Evolutionary conservation across 2,888 invertebrate genomes (phyloP), one percentile per base, ranked within the genome.

Genomic region (Drosophila planitibia): DNA sequence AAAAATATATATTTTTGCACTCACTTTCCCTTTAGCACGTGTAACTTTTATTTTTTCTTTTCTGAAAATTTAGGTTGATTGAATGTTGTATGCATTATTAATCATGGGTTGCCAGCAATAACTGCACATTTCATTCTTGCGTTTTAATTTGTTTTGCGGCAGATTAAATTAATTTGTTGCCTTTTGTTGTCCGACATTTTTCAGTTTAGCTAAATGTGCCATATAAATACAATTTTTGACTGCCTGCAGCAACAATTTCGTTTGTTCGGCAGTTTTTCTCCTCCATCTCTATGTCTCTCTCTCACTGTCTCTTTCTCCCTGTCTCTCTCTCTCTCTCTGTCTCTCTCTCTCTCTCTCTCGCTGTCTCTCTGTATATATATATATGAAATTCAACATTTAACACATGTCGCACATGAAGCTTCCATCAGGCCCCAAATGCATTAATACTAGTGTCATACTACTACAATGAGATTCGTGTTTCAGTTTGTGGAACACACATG

Each of bases 161-260:
- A 86, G 60, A 76, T 86, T 86, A 75, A 87, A 85, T 85, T 85
- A 82, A 85, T 87, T 85, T 87, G 85, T 82, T 85, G 73, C 79
- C 70, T 82, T 81, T 83, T 16, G 54, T 44, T 74, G 30, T 49
- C 9, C 10, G 25, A 10, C 44, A 68, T 35, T 59, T 70, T 70
- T 47, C 16, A 66, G 57, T 52, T 59, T 63, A 62, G 63, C 58
- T 54, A 58, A 76, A 76, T 72, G 58, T 69, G 67, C 32, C 66
- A 64, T 53, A 77, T 37, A 41, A 71, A 58, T 41, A 59, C 14
- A 51, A 63, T 49, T 69, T 22, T 49, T 22, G 61, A 37, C 12
- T 47, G 49, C 35, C 37, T 51, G 52, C 49, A 16, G 4, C 12
- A 5, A n/a, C 51, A 59, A 53, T 53, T 54, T 44, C 22, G 25